Conservation (phyloP, 2,797 vertebrate species). For the Lepus oiostolus region DNA sequence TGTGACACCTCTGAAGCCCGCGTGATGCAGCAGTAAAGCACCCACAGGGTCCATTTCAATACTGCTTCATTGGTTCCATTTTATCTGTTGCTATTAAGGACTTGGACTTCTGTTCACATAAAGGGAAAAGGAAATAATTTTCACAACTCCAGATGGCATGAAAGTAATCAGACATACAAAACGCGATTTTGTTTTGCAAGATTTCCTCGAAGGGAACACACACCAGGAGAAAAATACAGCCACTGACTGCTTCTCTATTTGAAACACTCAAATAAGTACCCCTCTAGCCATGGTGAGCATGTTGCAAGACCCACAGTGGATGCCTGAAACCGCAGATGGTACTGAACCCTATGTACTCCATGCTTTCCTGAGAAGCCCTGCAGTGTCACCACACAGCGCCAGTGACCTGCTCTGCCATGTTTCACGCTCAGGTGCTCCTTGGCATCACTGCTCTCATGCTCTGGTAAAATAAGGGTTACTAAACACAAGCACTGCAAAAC, state of each 20-base stretch:
- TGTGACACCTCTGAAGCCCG: background rate
- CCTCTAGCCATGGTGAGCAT: background rate
- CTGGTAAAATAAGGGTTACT: background rate
- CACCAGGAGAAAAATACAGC: background rate
- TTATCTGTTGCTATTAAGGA: background rate
- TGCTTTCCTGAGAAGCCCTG: background rate
- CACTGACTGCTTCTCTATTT: background rate
- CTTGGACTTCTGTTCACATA: background rate
- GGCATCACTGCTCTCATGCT: background rate
- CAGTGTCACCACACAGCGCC: background rate
- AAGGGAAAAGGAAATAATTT: constrained; percentile 25
- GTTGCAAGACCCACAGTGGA: background rate
- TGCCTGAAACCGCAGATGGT: background rate
- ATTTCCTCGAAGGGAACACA: background rate
- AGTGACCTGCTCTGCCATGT: background rate
- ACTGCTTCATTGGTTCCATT: background rate
- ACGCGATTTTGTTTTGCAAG: background rate
- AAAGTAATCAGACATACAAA: constrained; percentile 59
- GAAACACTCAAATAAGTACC: background rate
- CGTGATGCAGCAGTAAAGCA: accelerated
- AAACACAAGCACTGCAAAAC: background rate
- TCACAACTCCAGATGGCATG: background rate
- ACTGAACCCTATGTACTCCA: too few species aligned
- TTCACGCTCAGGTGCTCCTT: background rate
- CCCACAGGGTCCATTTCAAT: background rate